Conservation (phyloP, 53 echinoderm and acorn worm genomes). For the Crossaster papposus region DNA sequence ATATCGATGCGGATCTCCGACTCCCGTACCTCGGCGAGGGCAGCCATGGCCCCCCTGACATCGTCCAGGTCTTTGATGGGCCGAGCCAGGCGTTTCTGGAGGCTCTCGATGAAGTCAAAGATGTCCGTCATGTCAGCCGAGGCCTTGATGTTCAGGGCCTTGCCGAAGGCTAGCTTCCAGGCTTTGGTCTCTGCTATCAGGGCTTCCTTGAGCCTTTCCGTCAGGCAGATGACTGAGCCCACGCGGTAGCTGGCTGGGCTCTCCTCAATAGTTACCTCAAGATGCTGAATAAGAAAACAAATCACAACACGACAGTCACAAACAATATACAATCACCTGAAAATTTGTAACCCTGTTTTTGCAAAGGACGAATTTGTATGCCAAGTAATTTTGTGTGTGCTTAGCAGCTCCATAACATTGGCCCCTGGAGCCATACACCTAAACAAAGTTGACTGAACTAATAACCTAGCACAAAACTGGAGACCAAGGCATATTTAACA, state of each 20-base stretch:
- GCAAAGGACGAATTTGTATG: too few species aligned
- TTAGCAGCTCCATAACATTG: too few species aligned
- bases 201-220: conserved; percentile 82
- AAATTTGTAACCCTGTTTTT: too few species aligned
- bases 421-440: too few species aligned
- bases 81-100: conserved; percentile 89
- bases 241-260: conserved; percentile 82
- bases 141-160: conserved; percentile 91
- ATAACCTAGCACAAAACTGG: too few species aligned
- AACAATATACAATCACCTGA: too few species aligned
- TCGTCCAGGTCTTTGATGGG: conserved; percentile 97
- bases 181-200: conserved; percentile 90
- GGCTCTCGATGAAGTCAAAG: conserved; percentile 92
- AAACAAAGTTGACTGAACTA: too few species aligned
- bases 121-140: conserved; percentile 93
- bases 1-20: conserved; percentile 94
- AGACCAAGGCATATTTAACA: too few species aligned
- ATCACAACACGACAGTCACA: neutral
- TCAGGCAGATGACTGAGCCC: conserved; percentile 91
- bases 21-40: conserved; percentile 82
- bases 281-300: conserved; percentile 49
- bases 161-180: conserved; percentile 96
- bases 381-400: too few species aligned
- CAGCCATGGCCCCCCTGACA: conserved; percentile 90
- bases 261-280: conserved; percentile 80